Evolutionary conservation across 2,797 vertebrate species (phyloP).

Genomic region (Acanthurus leucopareius): DNA sequence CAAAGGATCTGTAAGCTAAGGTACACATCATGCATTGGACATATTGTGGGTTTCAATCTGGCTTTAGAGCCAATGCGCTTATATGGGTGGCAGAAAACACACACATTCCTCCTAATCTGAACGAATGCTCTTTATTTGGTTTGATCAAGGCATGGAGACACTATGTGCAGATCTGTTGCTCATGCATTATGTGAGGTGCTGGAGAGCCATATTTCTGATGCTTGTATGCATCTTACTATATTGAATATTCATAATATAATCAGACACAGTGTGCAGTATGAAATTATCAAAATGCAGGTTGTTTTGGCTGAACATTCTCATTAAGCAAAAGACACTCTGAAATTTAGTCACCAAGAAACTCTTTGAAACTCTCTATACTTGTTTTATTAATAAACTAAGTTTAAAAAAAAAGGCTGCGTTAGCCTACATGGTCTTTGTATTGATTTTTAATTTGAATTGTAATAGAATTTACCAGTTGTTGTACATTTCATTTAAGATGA

Average conservation of each 20-base stretch:
- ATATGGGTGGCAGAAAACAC: not conserved
- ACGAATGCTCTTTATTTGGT: conserved; percentile 2
- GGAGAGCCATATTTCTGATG: not conserved
- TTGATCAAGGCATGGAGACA: not conserved
- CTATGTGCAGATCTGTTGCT: conserved; percentile 5
- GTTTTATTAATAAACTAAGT: too few relatives aligned
- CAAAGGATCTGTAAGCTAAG: conserved; percentile 1
- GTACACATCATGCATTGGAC: not conserved
- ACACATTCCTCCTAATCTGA: not conserved
- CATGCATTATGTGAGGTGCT: not conserved
- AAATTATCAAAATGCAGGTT: not conserved
- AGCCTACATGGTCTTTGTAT: too few relatives aligned
- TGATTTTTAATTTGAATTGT: too few relatives aligned
- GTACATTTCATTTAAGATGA: too few relatives aligned
- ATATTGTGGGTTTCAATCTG: conserved; percentile 1
- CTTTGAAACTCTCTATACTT: not conserved
- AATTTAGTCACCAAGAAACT: not conserved
- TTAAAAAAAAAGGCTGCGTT: not conserved
- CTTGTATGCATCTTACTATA: not conserved
- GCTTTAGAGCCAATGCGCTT: not conserved
- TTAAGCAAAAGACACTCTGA: not conserved
- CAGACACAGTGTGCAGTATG: not conserved
- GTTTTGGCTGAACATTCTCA: not conserved
- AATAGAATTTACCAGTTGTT: not conserved
- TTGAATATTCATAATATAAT: conserved; percentile 18